Base-by-base conservation (phyloP, 2,888 invertebrate species). In the Schizotus pectinicornis region DNA sequence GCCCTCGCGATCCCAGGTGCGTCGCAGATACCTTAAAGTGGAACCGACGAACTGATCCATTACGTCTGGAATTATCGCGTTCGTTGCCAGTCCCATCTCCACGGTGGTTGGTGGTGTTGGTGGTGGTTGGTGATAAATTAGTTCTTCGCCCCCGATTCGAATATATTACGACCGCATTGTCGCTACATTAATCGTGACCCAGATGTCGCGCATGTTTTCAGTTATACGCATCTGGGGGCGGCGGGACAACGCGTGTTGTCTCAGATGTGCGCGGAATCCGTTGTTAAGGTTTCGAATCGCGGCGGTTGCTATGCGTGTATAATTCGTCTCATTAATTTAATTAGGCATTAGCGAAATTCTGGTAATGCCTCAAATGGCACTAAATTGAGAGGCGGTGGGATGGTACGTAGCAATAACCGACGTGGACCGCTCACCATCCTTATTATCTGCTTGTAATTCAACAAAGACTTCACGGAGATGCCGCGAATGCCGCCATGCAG, bases 111-210 rank as follows among this genome's bases (percentile, higher is more conserved):
- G 12, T 32, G 34, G 45, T 33, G 12, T 33, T 34, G 14, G 33
- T 11, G 9, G 22, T 22, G 22, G 22, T 22, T 41, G 49, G 73
- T 68, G 70, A 73, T 73, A 73, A 71, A 73, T 73, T 71, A 63
- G 68, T 64, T 61, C 65, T 67, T 65, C 63, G 60, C 61, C 61
- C n/a, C 59, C 66, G 66, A 71, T 71, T 66, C 64, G 73, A 73
- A 73, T 73, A 72, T 71, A 73, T 71, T 71, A 72, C 70, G 61
- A 63, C 67, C 65, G 69, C 67, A 69, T 71, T 72, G 72, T 71
- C 70, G 72, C 69, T 71, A 70, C 71, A 72, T 72, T 73, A 72
- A 73, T 73, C 70, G 63, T 66, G 60, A 62, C 67, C 67, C 68
- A 67, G 64, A 67, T 66, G 68, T 69, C 64, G 65, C 50, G 53